These are phyloP conservation scores for Drosophila anceps DNA, from an alignment of 2,888 invertebrate genomes.

Conservation along the genomic window DNA sequence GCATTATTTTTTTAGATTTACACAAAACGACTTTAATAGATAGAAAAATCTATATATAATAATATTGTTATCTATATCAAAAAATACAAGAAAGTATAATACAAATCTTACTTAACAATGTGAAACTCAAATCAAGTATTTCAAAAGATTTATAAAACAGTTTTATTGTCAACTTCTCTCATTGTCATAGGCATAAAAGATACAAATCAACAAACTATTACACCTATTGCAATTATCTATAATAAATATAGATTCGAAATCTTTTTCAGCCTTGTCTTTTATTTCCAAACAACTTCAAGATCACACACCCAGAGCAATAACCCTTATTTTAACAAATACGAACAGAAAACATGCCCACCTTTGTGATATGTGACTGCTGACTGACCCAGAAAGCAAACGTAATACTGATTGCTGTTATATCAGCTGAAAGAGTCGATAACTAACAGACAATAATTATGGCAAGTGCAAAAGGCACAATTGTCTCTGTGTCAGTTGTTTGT, in stretches of 20 bases:
- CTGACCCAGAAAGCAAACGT: slow-evolving; percentile 13
- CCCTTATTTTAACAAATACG: slow-evolving; percentile 11
- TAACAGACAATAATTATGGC: slow-evolving; percentile 65
- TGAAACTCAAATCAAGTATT: too few species aligned
- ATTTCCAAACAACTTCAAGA: slow-evolving; percentile 28
- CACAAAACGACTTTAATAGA: too few species aligned
- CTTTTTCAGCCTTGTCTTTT: slow-evolving; percentile 15
- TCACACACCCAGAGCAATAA: slow-evolving; percentile 28
- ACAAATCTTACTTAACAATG: too few species aligned
- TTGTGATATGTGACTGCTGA: slow-evolving; percentile 1
- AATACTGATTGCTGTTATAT: slow-evolving; percentile 32
- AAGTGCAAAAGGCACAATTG: slow-evolving; percentile 60
- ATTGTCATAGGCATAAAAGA: too few species aligned
- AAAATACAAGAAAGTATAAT: too few species aligned
- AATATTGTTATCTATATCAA: too few species aligned
- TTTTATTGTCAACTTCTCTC: too few species aligned
- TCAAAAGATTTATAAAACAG: too few species aligned
- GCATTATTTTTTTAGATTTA: too few species aligned
- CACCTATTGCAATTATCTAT: too few species aligned
- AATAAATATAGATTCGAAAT: background rate
- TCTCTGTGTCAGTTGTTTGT: background rate
- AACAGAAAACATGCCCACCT: background rate
- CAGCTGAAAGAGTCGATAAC: slow-evolving; percentile 52
- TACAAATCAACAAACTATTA: too few species aligned
- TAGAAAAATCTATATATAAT: too few species aligned